Evolutionary conservation across 2,113 vertebrate species (phyloP).

Genomic region (Falcunculus frontatus): DNA sequence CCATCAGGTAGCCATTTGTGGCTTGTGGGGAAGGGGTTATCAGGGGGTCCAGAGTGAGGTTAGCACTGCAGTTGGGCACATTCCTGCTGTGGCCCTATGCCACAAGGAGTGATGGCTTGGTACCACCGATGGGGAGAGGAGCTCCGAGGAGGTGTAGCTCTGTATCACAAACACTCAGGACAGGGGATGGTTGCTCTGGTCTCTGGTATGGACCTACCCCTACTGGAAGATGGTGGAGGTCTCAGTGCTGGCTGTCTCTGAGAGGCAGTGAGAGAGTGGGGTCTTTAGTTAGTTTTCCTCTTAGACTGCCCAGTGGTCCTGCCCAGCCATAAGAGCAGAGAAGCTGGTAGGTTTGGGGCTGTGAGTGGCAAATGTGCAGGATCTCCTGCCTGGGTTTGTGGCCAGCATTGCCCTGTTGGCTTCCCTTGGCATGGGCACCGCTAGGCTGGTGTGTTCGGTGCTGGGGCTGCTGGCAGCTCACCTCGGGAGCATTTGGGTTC

Average conservation of each 20-base stretch:
- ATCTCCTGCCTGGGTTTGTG: neutral
- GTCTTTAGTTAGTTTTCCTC: neutral
- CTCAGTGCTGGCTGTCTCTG: rapidly evolving
- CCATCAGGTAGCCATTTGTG: rapidly evolving
- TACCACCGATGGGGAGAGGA: neutral
- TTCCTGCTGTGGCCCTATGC: rapidly evolving
- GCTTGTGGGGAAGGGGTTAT: too few species aligned
- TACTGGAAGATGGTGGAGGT: neutral
- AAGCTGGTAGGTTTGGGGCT: neutral
- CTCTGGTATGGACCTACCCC: neutral
- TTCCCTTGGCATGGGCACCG: rapidly evolving
- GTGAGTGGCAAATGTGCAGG: neutral
- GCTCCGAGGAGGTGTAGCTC: neutral
- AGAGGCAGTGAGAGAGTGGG: neutral
- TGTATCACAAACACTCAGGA: rapidly evolving
- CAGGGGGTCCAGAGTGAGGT: neutral
- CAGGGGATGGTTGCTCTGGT: neutral
- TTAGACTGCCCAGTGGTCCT: neutral
- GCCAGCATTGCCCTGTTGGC: too few species aligned
- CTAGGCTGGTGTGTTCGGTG: rapidly evolving
- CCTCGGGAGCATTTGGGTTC: neutral
- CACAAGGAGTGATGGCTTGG: neutral
- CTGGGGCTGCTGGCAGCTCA: neutral
- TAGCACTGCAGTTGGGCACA: neutral
- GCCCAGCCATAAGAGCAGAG: neutral